A percentile compares a stretch with the other conserved stretches of the same genome.
These are phyloP conservation scores for Muscicapa comitata DNA, from an alignment of 2,797 vertebrate species.

Conservation along the genomic window DNA sequence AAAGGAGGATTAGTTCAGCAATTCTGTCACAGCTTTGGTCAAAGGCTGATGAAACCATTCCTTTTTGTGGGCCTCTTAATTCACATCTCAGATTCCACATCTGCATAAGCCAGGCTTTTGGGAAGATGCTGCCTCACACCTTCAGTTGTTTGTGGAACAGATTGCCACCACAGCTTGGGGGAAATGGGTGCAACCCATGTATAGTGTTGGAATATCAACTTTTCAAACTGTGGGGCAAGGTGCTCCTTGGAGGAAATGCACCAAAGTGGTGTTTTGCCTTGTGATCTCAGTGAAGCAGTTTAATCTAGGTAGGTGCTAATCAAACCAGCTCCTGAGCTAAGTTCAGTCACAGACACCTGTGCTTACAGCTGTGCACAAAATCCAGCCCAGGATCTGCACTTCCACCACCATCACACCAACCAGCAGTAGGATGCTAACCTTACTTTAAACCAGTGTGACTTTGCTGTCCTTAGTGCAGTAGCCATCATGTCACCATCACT, in stretches of 20 bases:
- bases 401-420: background rate
- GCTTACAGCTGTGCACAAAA: background rate
- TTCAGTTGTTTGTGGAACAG: background rate
- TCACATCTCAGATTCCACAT: background rate
- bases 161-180: background rate
- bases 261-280: background rate
- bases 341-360: background rate
- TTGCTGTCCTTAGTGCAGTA: background rate
- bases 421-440: background rate
- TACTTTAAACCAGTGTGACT: background rate
- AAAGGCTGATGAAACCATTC: background rate
- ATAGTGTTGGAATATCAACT: accelerated
- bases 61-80: background rate
- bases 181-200: accelerated
- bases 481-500: accelerated
- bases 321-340: background rate
- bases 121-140: background rate
- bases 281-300: background rate
- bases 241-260: background rate
- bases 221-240: background rate
- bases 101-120: background rate
- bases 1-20: background rate
- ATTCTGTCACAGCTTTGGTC: background rate
- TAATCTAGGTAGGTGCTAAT: background rate
- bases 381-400: background rate